Base-by-base conservation (phyloP, 2,797 vertebrate species). In the Phoeniculus purpureus region DNA sequence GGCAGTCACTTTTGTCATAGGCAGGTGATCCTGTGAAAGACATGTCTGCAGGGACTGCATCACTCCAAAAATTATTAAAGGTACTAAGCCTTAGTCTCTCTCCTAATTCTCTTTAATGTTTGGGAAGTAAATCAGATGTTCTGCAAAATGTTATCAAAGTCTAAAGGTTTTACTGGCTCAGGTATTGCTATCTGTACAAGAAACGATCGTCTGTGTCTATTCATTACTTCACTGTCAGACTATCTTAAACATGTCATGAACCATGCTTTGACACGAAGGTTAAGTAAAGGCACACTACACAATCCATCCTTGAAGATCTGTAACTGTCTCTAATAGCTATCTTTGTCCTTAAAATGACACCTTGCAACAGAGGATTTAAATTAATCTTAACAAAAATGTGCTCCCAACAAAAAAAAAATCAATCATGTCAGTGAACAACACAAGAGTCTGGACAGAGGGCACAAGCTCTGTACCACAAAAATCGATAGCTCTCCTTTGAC, bases 181-280 rank as follows among this genome's bases (percentile, higher is more conserved):
- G 67, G 79, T 91, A 74, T 56, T 89, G 32, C 32, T 90, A 52
- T 52, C 47, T 68, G 34, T 50, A 87, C 51, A 43, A 75, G 87
- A 80, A 92, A 84, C 65, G 72, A 74, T 81, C 23, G 26, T 1
- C 10, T 86, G n/a, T 67, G 29, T 75, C 80, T 90, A 62, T 43
- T 87, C 74, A 94, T 94, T 90, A 94, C 91, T 80, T 90, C 90
- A 94, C 19, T 15, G 23, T 66, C 1, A 2, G 54, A 83, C 66
- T 61, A 93, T 81, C 94, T 91, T 74, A 77, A 94, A 90, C 25
- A 76, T 20, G 60, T 18, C 73, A 48, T 34, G 48, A 81, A 34
- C 65, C 70, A 47, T 12, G 34, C 34, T 81, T 86, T 74, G 87
- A 72, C 61, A 81, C 45, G 90, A 86, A 58, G 76, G 73, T 89